Conservation (phyloP, 2,113 vertebrate genomes). For the Rhizomys pruinosus region DNA sequence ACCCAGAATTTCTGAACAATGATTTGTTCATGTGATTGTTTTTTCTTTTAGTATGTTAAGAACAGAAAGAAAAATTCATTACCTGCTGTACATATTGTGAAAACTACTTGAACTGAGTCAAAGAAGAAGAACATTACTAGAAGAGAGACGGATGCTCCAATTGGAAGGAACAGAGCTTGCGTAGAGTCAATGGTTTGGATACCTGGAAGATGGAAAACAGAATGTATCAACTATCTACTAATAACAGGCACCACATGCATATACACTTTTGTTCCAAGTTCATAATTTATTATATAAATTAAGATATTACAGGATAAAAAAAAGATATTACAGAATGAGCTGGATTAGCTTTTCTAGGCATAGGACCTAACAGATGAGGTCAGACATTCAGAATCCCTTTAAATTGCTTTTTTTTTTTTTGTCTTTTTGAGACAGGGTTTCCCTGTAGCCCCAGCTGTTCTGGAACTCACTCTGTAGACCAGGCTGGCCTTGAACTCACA, state of each 20-base stretch:
- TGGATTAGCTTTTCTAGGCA: background rate
- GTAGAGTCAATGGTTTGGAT: conserved; percentile 99
- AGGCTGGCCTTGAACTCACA: no score
- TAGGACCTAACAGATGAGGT: background rate
- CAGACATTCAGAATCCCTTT: background rate
- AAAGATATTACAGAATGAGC: no score
- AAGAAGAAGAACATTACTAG: conserved; percentile 99
- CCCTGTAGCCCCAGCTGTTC: no score
- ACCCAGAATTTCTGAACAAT: conserved; percentile 44
- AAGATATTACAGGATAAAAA: no score
- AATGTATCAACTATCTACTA: background rate
- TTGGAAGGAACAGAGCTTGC: conserved; percentile 97
- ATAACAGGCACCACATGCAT: background rate
- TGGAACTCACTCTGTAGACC: no score
- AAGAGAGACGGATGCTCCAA: conserved; percentile 98
- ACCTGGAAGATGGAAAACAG: conserved; percentile 87
- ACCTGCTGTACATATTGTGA: conserved; percentile 99
- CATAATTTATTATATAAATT: background rate
- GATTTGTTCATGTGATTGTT: background rate
- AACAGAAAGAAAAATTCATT: conserved; percentile 61
- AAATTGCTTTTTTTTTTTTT: background rate
- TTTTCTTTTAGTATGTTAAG: conserved; percentile 26
- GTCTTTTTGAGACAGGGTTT: no score
- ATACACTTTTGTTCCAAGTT: no score
- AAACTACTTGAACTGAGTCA: conserved; percentile 99